Evolutionary conservation across 2,797 vertebrate species (phyloP).

Genomic region (Natrix natrix): DNA sequence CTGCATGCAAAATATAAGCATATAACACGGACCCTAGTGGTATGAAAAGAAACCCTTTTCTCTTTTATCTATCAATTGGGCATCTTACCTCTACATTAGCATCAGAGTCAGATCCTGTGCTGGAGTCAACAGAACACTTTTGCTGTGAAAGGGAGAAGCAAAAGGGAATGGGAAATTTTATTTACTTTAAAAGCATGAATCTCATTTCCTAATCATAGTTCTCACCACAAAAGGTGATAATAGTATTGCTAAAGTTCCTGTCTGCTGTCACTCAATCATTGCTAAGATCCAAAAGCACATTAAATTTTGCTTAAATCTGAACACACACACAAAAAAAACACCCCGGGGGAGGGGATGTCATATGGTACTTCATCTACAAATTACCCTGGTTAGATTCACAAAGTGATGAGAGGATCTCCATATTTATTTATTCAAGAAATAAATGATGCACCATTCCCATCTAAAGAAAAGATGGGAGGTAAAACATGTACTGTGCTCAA

Average conservation of each 20-base stretch:
- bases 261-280: neutral
- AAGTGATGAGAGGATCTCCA: neutral
- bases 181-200: neutral
- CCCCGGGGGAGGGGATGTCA: neutral
- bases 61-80: neutral
- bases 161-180: neutral
- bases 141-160: slow-evolving; percentile 61
- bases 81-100: slow-evolving; percentile 68
- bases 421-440: neutral
- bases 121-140: slow-evolving; percentile 82
- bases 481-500: neutral
- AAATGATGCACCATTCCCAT: neutral
- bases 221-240: neutral
- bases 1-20: neutral
- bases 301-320: neutral
- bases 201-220: neutral
- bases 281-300: neutral
- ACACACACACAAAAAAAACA: neutral
- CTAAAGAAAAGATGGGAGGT: neutral
- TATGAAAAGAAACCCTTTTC: neutral
- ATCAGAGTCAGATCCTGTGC: slow-evolving; percentile 82
- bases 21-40: neutral
- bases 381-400: neutral
- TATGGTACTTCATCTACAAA: neutral
- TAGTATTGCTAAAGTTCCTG: neutral